Evolutionary conservation across 2,113 vertebrate genomes (phyloP), one percentile per base, ranked within the genome.

Genomic region (Melanostigma gelatinosum): DNA sequence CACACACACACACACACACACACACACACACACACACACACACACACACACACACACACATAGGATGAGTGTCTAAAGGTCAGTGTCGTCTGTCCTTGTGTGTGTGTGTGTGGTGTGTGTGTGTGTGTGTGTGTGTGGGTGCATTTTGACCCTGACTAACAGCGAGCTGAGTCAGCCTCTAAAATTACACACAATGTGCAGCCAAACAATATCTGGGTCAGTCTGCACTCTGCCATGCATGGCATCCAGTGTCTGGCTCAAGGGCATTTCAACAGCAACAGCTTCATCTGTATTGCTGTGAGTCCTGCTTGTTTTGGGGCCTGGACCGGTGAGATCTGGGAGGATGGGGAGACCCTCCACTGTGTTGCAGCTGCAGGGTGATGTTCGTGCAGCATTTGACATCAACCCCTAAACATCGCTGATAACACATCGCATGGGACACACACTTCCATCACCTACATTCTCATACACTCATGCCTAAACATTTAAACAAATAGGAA

Each of bases 181-280:
- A 63, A 88, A 82, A 61, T 50, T 40, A 44, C 73, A 75, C 36
- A 54, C 40, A 64, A 27, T 57, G 9, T 67, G 79, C 78, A 89
- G 29, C 68, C 34, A 60, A 69, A 86, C 72, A 77, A 61, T 55
- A 84, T 89, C 72, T 88, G 82, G 79, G 86, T 87, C 82, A 83
- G 71, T 74, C 71, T 78, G 76, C 71, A 67, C 46, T 67, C 46
- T 72, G 54, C 68, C 44, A 71, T 61, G 46, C 63, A 29, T 70
- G 58, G 18, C 20, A 67, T 61, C 67, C 38, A 44, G 60, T 64
- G 67, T 71, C 27, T 63, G 60, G 82, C 78, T 68, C 72, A 60
- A 63, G 75, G 75, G 40, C 46, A 70, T 62, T 40, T 50, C 44
- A 54, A 24, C 52, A 54, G 60, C n/a, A n/a, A 7, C 46, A 18